A percentile compares a stretch with the other conserved stretches of the same genome.
These are phyloP conservation scores for Synaphobranchus kaupii DNA, from an alignment of 2,797 vertebrate species.

Conservation along the genomic window DNA sequence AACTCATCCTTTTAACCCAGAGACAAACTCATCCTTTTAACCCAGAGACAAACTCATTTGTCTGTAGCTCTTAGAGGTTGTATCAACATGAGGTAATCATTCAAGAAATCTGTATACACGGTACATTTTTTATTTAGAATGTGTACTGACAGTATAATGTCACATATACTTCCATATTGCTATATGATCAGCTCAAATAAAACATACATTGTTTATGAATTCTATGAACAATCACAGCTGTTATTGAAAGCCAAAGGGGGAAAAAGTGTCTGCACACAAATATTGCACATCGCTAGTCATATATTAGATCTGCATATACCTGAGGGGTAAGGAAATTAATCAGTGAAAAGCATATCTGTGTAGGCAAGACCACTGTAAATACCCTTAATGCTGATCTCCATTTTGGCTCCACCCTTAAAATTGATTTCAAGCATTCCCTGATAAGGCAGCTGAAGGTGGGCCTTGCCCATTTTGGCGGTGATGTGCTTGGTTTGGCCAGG, in stretches of 20 bases:
- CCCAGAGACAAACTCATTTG: background rate
- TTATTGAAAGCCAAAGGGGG: background rate
- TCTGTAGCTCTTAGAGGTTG: background rate
- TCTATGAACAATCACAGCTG: background rate
- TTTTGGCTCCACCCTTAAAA: constrained; percentile 1
- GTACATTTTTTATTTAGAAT: background rate
- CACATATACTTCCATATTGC: background rate
- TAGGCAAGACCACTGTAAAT: background rate
- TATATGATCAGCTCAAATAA: background rate
- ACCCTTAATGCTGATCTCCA: constrained; percentile 2
- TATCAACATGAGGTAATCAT: background rate
- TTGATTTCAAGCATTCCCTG: background rate
- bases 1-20: too few relatives aligned
- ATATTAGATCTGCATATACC: background rate
- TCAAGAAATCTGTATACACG: background rate
- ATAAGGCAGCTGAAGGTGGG: background rate
- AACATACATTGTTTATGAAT: background rate
- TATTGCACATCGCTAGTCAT: background rate
- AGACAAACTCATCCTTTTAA: background rate
- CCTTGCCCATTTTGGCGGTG: constrained; percentile 4
- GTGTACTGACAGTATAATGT: background rate
- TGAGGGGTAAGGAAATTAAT: background rate
- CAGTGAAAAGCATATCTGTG: constrained; percentile 7
- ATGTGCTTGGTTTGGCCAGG: background rate
- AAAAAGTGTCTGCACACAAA: too few relatives aligned